phyloP scores from a whole-genome alignment of 2,797 vertebrate species.

The Rallus crepitans region DNA sequence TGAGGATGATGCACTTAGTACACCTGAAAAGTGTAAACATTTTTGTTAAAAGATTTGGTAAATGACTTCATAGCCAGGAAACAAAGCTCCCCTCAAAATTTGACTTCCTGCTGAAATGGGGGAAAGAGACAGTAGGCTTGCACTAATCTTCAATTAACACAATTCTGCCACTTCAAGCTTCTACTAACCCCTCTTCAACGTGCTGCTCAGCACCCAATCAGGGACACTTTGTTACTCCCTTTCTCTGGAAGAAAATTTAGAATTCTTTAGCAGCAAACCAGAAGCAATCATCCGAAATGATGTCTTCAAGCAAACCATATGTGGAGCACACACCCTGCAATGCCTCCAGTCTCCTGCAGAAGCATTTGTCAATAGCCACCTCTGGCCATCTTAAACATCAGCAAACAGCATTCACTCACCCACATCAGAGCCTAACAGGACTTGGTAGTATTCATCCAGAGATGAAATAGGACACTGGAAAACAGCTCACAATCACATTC shows the following conservation, averaged over 20 bases:
- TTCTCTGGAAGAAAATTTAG: not conserved
- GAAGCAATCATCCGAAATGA: not conserved
- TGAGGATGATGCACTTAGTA: accelerated
- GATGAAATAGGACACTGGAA: not conserved
- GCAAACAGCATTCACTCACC: not conserved
- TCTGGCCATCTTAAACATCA: not conserved
- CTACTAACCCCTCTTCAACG: not conserved
- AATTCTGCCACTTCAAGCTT: not conserved
- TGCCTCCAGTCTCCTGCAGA: not conserved
- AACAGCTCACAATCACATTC: accelerated
- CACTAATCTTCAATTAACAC: not conserved
- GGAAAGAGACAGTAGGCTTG: not conserved
- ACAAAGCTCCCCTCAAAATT: not conserved
- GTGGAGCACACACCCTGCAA: not conserved
- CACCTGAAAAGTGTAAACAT: not conserved
- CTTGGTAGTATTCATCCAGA: not conserved
- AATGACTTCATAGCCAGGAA: not conserved
- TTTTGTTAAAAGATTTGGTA: too few species aligned
- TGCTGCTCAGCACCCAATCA: not conserved
- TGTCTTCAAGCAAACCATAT: not conserved
- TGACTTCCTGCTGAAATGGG: not conserved
- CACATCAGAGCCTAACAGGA: accelerated
- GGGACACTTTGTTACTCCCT: not conserved
- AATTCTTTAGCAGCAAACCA: not conserved
- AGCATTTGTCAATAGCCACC: not conserved